A percentile compares a stretch with the other conserved stretches of the same genome.
Evolutionary conservation across 2,888 invertebrate species (phyloP).

Genomic region (Listrodromus nycthemerus): DNA sequence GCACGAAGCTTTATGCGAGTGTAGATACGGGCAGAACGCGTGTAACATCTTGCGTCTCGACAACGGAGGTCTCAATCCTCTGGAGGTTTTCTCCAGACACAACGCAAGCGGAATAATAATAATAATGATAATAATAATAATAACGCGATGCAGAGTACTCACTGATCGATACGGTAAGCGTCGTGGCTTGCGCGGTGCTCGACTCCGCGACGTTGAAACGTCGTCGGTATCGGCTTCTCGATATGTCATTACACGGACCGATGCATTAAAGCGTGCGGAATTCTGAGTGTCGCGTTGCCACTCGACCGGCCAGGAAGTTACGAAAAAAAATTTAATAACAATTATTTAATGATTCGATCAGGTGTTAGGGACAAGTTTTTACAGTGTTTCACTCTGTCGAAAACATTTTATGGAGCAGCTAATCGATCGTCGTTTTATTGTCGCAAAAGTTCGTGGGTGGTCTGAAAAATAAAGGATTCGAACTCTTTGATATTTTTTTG

Average conservation of each 20-base stretch:
- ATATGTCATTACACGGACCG: constrained; percentile 66
- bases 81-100: constrained; percentile 60
- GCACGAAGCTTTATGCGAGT: constrained; percentile 37
- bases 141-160: constrained; percentile 44
- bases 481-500: too few species aligned
- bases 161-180: constrained; percentile 61
- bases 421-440: too few species aligned
- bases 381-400: too few species aligned
- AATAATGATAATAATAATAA: constrained; percentile 68
- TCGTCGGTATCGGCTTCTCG: constrained; percentile 36
- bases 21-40: constrained; percentile 57
- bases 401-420: too few species aligned
- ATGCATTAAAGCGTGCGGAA: constrained; percentile 66
- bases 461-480: too few species aligned
- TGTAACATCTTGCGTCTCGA: constrained; percentile 71
- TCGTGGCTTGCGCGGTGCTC: constrained; percentile 11
- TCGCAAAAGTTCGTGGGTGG: too few species aligned
- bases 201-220: constrained; percentile 31
- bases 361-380: neutral
- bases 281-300: constrained; percentile 67
- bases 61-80: constrained; percentile 80
- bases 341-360: neutral
- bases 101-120: constrained; percentile 69
- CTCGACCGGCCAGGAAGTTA: constrained; percentile 60
- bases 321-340: constrained; percentile 16